Evolutionary conservation across 2,797 vertebrate species (phyloP).

Genomic region (Borostomias antarcticus): DNA sequence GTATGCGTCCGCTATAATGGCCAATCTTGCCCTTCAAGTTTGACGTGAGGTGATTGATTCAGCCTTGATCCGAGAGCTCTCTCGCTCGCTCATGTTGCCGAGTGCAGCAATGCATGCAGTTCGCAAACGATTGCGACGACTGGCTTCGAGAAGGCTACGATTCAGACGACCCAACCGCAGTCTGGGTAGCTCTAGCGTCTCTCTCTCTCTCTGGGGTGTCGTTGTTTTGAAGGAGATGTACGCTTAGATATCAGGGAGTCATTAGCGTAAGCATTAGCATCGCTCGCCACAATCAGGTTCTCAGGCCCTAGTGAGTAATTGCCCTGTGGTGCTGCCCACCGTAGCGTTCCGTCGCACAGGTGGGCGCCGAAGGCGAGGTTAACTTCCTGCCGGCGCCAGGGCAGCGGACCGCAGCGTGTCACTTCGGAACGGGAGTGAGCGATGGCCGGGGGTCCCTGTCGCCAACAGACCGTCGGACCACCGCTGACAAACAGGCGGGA

Average conservation of each 20-base stretch:
- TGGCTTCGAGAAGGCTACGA: constrained; percentile 72
- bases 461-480: constrained; percentile 20
- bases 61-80: constrained; percentile 75
- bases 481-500: constrained; percentile 71
- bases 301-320: constrained; percentile 48
- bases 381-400: constrained; percentile 46
- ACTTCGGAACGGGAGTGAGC: constrained; percentile 57
- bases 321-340: constrained; percentile 42
- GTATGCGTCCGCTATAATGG: constrained; percentile 72
- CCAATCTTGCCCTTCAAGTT: constrained; percentile 78
- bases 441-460: constrained; percentile 43
- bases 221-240: constrained; percentile 49
- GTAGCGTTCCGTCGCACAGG: neutral
- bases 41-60: constrained; percentile 81
- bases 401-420: constrained; percentile 50
- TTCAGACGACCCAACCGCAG: constrained; percentile 41
- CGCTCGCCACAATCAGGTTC: constrained; percentile 7
- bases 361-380: constrained; percentile 36
- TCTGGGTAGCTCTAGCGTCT: constrained; percentile 1
- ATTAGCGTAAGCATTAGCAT: constrained; percentile 48
- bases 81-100: constrained; percentile 73
- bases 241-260: constrained; percentile 54
- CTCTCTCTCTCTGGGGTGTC: constrained; percentile 42
- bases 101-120: constrained; percentile 68
- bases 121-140: constrained; percentile 74